phyloP scores from a whole-genome alignment of 2,113 vertebrate species.

The Cavia aperea region DNA sequence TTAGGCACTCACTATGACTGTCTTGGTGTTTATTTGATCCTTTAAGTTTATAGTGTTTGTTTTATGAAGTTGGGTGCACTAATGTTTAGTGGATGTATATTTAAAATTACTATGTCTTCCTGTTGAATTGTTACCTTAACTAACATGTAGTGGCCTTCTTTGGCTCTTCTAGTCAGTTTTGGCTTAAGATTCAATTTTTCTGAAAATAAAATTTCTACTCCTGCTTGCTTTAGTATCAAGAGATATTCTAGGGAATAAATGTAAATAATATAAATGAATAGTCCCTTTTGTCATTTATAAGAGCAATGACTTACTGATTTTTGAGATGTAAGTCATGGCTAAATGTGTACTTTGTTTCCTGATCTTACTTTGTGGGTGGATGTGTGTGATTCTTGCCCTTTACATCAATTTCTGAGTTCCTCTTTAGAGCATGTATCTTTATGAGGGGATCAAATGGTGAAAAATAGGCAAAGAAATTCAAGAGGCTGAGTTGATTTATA shows the following conservation, averaged over 20 bases:
- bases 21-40: neutral
- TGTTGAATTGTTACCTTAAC: too few species aligned
- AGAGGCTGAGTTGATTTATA: neutral
- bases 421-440: neutral
- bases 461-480: neutral
- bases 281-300: neutral
- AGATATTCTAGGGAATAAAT: neutral
- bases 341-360: neutral
- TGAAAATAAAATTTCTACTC: neutral
- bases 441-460: neutral
- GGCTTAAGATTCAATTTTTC: neutral
- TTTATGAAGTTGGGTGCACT: neutral
- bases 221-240: neutral
- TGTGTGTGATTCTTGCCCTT: neutral
- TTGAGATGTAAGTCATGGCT: neutral
- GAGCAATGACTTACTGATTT: neutral
- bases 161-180: neutral
- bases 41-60: neutral
- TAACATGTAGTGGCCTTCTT: neutral
- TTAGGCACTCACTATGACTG: neutral
- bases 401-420: neutral
- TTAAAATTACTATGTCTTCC: neutral
- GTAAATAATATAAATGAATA: neutral
- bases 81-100: neutral
- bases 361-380: neutral